Base-by-base conservation (phyloP, 2,797 vertebrate species). In the Fistularia tabacaria region DNA sequence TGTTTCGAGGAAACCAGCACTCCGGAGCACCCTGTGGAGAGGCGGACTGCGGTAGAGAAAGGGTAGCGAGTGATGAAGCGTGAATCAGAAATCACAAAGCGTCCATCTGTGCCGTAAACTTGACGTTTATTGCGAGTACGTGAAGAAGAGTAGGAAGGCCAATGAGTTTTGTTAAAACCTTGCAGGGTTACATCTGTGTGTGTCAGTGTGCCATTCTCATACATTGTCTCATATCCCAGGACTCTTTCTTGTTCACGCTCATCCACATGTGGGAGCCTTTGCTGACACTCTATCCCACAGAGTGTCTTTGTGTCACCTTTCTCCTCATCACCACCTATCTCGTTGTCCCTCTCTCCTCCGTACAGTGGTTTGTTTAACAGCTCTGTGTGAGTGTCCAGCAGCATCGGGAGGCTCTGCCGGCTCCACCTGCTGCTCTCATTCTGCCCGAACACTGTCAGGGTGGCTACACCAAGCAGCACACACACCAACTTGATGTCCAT, bases 21-120 rank as follows among this genome's bases (percentile, higher is more conserved):
- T 3, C 96, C 96, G 0, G 95, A 96, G 71, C 96, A 98, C 48
- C 95, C 93, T 0, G 91, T 93, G 74, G 94, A 97, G 58, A 98
- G 84, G 73, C 94, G 94, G 38, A 95, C 95, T 0, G 95, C 93
- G 0, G 94, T 89, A 4, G 87, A 93, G 78, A 99, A 99, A 0
- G 95, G 95, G 63, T 92, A 98, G 40, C 84, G 93, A 64, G 93
- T 94, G 62, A 88, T 76, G 59, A 92, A 99, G 9, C 81, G 80
- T n/a, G 84, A 89, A 85, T 95, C 94, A 0, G 91, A 84, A 81
- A 99, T 99, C 69, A 93, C 94, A 66, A 98, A 98, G 50, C 95
- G 88, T 3, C 93, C 94, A 61, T 98, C 95, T 0, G 85, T 85
- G 39, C 96, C 96, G 0, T 92, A 98, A 9, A 98, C 84, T 65